Evolutionary conservation across 92 coral and sea anemone genomes (phyloP), one percentile per base, ranked within the genome.

Genomic region (Muricea muricata): DNA sequence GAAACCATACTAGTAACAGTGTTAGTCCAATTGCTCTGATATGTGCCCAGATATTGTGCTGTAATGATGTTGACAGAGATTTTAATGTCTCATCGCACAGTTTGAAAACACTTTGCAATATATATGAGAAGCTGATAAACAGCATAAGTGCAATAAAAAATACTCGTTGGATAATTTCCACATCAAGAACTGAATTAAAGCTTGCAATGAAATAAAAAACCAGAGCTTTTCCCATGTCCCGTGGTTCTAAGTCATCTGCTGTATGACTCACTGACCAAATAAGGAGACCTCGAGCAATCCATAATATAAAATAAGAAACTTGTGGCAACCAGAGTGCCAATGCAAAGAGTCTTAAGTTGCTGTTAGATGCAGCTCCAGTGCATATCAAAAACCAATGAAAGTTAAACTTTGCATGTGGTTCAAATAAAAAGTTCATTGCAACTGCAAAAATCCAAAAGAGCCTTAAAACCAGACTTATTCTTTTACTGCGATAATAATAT

Each of bases 71-170:
- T 54, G 93, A 95, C 31, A 96, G 87, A 0, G 94, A 81, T 57
- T 88, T 93, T 18, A 96, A 88, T 11, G 86, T 93, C 40, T 94
- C 96, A 71, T 96, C 96, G 1, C 92, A 86, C 21, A 93, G 89
- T 69, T 93, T 94, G 57, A 83, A 87, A 25, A 89, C 92, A 33
- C 95, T 93, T 86, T 93, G 94, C 18, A 96, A 81, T 32, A 96
- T 86, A 60, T 89, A 79, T 1, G 99, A 93, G 28, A 94, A 76
- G 25, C 94, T 93, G 28, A 96, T 92, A 81, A 96, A 93, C 78
- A 96, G 57, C 14, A 96, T 85, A 18, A 96, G 84, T 15, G 94
- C 86, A 72, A 93, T 41, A 15, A 90, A 84, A 68, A 96, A 79
- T 10, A 89, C 87, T 50, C 97, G 91, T 28, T 93, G 90, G 25